A percentile compares a stretch with the other conserved stretches of the same genome.
Conservation (phyloP, 2,888 invertebrate genomes). For the Neocrepidodera transversa region DNA sequence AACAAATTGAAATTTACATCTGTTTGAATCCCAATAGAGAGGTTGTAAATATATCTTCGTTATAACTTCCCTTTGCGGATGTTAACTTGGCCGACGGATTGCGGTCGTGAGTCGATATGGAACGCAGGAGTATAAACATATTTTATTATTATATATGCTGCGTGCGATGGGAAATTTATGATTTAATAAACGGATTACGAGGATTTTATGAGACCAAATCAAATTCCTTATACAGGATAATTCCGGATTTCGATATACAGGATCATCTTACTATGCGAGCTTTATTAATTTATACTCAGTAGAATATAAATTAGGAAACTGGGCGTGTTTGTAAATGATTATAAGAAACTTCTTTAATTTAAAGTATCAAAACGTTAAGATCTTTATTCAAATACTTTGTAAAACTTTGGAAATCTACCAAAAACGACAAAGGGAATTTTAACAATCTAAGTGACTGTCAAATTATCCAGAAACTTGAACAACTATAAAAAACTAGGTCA, state of each 20-base stretch:
- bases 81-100: neutral
- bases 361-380: no score
- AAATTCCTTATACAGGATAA: constrained; percentile 16
- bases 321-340: no score
- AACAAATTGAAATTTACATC: constrained; percentile 4
- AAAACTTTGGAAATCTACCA: no score
- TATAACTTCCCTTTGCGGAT: neutral
- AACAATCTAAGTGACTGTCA: neutral
- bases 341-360: no score
- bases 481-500: neutral
- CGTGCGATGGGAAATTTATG: constrained; percentile 17
- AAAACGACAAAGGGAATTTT: no score
- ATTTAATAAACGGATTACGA: constrained; percentile 20
- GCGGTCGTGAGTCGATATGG: neutral
- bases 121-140: constrained; percentile 4
- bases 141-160: constrained; percentile 19
- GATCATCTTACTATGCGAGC: no score
- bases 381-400: no score
- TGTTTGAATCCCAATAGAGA: neutral
- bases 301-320: no score
- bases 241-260: no score
- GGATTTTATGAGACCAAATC: constrained; percentile 24
- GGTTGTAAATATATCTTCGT: neutral
- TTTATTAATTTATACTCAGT: no score
- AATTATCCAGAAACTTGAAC: neutral